Percentiles rank a stretch among this genome's conserved stretches.
Evolutionary conservation across 2,797 vertebrate species (phyloP).

Genomic region (Spatula clypeata): DNA sequence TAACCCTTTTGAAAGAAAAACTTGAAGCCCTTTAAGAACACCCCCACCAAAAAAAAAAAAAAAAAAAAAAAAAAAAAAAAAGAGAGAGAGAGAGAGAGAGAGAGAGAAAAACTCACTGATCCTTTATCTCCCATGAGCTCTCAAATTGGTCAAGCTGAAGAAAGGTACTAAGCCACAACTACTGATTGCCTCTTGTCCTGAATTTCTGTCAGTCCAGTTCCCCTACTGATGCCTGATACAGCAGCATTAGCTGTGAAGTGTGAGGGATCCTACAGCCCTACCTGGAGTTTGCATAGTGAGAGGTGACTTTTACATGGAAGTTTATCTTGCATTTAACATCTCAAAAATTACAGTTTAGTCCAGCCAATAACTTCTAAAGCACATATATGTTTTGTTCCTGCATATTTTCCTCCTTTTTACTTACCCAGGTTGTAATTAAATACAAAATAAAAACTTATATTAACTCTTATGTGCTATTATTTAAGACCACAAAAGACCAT

Average conservation of each 20-base stretch:
- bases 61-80: neutral
- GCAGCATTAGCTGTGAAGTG: neutral
- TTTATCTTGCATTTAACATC: neutral
- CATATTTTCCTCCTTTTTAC: neutral
- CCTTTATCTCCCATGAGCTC: neutral
- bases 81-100: neutral
- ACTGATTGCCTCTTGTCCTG: neutral
- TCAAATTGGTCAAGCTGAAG: neutral
- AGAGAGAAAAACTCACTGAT: neutral
- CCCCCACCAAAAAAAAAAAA: neutral
- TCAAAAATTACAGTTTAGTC: neutral
- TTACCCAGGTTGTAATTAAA: neutral
- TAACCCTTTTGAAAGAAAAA: slow-evolving; percentile 8
- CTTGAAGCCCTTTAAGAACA: neutral
- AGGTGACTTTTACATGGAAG: neutral
- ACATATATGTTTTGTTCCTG: rapidly evolving
- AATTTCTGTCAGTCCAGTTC: neutral
- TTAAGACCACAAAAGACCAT: neutral
- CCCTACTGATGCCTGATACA: neutral
- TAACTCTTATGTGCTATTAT: neutral
- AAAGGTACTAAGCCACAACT: neutral
- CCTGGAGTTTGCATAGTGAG: neutral
- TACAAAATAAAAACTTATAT: neutral
- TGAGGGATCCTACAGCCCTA: neutral
- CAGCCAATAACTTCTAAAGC: neutral